Conservation (phyloP, 1,140 invertebrate genomes). For the Ephestia elutella region DNA sequence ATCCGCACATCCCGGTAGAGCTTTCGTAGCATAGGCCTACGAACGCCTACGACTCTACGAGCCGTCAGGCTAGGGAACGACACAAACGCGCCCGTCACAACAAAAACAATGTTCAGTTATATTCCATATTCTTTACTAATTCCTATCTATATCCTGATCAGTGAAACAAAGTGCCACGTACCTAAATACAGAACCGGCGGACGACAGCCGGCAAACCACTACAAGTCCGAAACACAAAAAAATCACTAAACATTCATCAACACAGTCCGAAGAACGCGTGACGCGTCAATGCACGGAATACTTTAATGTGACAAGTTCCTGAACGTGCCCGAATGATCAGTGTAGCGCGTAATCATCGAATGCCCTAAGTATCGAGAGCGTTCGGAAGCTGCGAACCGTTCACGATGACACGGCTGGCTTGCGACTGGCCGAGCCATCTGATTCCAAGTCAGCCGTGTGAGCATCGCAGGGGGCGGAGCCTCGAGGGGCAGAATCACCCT, state of each 20-base stretch:
- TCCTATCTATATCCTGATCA: background rate
- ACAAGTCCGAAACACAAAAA: slow-evolving; percentile 36
- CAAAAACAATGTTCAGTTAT: background rate
- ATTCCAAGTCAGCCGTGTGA: slow-evolving; percentile 72
- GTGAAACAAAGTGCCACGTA: slow-evolving; percentile 36
- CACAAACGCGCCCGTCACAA: background rate
- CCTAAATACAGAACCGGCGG: slow-evolving; percentile 42
- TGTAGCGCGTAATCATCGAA: slow-evolving; percentile 67
- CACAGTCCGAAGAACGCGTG: slow-evolving; percentile 34
- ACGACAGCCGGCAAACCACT: slow-evolving; percentile 27
- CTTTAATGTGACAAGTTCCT: slow-evolving; percentile 65
- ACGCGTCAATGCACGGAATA: slow-evolving; percentile 34
- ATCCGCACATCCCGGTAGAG: background rate
- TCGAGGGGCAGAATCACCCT: slow-evolving; percentile 37
- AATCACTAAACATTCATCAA: slow-evolving; percentile 49
- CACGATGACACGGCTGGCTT: slow-evolving; percentile 65
- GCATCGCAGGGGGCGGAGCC: slow-evolving; percentile 59
- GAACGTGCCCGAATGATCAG: slow-evolving; percentile 45
- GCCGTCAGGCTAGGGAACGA: background rate
- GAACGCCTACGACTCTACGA: slow-evolving; percentile 7
- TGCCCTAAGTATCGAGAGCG: slow-evolving; percentile 53
- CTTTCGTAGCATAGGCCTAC: slow-evolving; percentile 15
- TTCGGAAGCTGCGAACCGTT: slow-evolving; percentile 59
- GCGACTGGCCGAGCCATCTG: slow-evolving; percentile 71
- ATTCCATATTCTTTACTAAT: background rate